Evolutionary conservation across 2,888 invertebrate species (phyloP), one percentile per base, ranked within the genome.

Genomic region (Heliconius ismenius): DNA sequence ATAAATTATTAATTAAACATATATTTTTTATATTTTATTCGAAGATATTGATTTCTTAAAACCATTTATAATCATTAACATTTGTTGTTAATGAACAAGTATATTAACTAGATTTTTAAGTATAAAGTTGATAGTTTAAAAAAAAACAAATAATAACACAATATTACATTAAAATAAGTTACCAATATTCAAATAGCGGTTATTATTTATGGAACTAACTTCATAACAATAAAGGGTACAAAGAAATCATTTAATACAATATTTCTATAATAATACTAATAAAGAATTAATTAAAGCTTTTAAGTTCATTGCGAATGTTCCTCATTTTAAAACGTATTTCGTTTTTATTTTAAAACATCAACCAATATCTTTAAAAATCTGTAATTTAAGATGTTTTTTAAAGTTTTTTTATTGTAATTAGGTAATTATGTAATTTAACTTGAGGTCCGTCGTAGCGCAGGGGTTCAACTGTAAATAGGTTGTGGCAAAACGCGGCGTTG

Each of bases 301-400:
- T n/a, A n/a, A n/a, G n/a, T 58, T n/a, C 7, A 58, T n/a, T n/a
- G 58, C 10, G 10, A n/a, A 9, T n/a, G 58, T n/a, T 0, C 10
- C 21, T 21, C 58, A n/a, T 39, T 11, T 39, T 2, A 39, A 13
- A 39, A 39, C 13, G 39, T 43, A 43, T 43, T 15, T 43, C 18
- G 89, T 88, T 26, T 62, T 62, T 0, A 62, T 62, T 26, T 26
- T 15, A 15, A 62, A 26, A 62, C 2, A 26, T 28, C 15, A 28
- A 62, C 24, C 26, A 26, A 28, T 26, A 28, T 18, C 6, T 62
- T 62, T 26, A 62, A 6, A 11, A 62, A 15, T 7, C 2, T 13
- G 24, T 24, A 60, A 24, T n/a, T n/a, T 60, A 60, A 24, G 60
- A 60, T 2, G 11, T 24, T 60, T 24, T 43, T 43, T 15, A 1